Base-by-base conservation (phyloP, 2,888 invertebrate genomes). In the Eremobia ochroleuca region DNA sequence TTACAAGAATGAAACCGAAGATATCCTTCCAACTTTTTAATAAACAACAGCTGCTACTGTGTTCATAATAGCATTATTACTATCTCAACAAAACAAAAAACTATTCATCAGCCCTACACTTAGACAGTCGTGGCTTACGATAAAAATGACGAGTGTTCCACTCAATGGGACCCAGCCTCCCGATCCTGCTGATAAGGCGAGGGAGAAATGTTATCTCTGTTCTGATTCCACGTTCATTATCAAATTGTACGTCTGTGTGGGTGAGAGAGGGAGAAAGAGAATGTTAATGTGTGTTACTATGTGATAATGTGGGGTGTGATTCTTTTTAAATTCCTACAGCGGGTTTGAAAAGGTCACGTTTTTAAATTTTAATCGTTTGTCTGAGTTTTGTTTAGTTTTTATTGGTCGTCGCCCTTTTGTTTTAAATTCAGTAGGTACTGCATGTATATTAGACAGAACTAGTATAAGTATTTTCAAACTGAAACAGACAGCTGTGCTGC, bases 171-270 rank as follows among this genome's bases (percentile, higher is more conserved):
- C 87, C 90, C 88, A 87, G 87, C 87, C 88, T 89, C 90, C 90
- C 88, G 94, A 94, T 94, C 89, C 84, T 64, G 76, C 89, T 92
- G 94, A 94, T 94, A 94, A 94, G 68, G 76, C 75, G 85, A 83
- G 89, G 88, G 86, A 87, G 88, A 90, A 91, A 90, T 87, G 91
- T 94, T 95, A 95, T 95, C 95, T 93, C 81, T 83, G 81, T 86
- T 72, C 92, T 93, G 95, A 95, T 95, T 95, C 94, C 93, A 94
- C 93, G 95, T 95, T 94, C 95, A 95, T 95, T 96, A 96, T 96
- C 96, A 95, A 92, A 88, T 79, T 85, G 87, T 88, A 84, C 83
- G 82, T 83, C 84, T 89, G 90, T 89, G 90, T 88, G 87, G 69
- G 86, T 78, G 85, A 13, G 59, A 5, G 78, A 73, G 49, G 46